Evolutionary conservation across 1,140 invertebrate species (phyloP).

Genomic region (Cheumatopsyche charites): DNA sequence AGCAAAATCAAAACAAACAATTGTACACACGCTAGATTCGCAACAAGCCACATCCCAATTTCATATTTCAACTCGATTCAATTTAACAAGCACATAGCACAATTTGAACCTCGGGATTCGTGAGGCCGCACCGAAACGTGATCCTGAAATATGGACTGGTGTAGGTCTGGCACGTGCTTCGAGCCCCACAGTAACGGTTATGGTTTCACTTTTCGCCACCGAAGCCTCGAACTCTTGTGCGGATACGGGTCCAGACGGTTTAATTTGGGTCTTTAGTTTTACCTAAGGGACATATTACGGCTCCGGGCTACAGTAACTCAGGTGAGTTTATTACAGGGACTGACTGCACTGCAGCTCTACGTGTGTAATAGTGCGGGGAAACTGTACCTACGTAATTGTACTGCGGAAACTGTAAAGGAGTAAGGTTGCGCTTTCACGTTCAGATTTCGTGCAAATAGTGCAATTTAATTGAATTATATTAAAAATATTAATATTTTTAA

Average conservation of each 20-base stretch:
- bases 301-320: slow-evolving; percentile 36
- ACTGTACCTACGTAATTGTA: no score
- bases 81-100: no score
- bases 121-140: not conserved
- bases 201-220: slow-evolving; percentile 31
- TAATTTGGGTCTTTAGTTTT: slow-evolving; percentile 48
- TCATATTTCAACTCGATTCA: no score
- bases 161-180: slow-evolving; percentile 7
- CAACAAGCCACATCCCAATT: no score
- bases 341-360: slow-evolving; percentile 11
- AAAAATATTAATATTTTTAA: no score
- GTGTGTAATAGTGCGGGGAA: no score
- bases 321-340: slow-evolving; percentile 39
- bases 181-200: slow-evolving; percentile 19
- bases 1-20: no score
- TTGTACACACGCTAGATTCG: no score
- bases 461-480: no score
- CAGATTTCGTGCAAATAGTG: no score
- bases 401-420: no score
- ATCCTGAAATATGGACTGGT: slow-evolving; percentile 11
- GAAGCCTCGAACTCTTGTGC: not conserved
- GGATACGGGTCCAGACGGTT: slow-evolving; percentile 27
- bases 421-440: no score
- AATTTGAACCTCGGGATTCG: not conserved
- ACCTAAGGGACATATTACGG: slow-evolving; percentile 46